phyloP scores from a whole-genome alignment of 2,113 vertebrate species.

The Choloepus hoffmanni region DNA sequence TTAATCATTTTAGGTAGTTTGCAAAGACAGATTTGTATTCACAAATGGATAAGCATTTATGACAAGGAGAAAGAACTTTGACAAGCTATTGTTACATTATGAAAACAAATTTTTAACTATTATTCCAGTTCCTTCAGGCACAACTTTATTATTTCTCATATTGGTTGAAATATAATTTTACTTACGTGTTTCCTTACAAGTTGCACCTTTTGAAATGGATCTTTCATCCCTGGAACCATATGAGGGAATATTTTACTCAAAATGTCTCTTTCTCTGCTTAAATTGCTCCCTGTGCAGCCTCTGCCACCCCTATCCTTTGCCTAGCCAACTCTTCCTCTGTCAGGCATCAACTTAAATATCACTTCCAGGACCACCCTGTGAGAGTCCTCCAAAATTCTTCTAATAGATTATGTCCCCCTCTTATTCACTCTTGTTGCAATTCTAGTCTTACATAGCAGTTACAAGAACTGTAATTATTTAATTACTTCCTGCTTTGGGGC shows the following conservation, averaged over 20 bases:
- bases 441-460: background rate
- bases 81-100: slow-evolving; percentile 46
- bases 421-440: background rate
- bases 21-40: slow-evolving; percentile 49
- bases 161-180: slow-evolving; percentile 37
- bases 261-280: background rate
- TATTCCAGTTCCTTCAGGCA: background rate
- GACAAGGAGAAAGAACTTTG: slow-evolving; percentile 37
- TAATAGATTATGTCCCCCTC: background rate
- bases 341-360: background rate
- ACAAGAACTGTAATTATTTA: background rate
- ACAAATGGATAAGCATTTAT: slow-evolving; percentile 50
- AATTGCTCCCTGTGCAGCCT: fast-evolving
- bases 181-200: background rate
- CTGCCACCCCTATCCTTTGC: background rate
- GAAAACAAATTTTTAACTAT: slow-evolving; percentile 57
- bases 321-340: background rate
- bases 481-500: background rate
- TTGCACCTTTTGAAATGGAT: background rate
- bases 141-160: background rate
- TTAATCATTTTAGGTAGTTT: slow-evolving; percentile 59
- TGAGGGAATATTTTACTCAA: background rate
- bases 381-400: background rate
- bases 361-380: background rate
- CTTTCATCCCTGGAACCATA: background rate